A percentile compares a stretch with the other conserved stretches of the same genome.
phyloP scores from a whole-genome alignment of 2,888 invertebrate species.

The Thereva nobilitata region DNA sequence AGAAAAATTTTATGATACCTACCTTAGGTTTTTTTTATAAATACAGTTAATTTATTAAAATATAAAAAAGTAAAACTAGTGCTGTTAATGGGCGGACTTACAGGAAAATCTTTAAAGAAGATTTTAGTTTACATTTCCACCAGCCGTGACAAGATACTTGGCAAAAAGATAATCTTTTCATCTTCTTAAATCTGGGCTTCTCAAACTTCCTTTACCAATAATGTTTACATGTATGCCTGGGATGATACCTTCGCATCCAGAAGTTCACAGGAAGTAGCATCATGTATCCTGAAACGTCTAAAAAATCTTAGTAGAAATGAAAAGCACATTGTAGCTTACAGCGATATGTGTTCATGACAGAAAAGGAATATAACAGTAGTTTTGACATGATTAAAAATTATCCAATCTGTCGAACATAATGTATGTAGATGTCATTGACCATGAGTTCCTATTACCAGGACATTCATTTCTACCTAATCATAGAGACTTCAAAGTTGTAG shows the following conservation, averaged over 20 bases:
- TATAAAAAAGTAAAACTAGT: too few relatives aligned
- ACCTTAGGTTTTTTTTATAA: too few relatives aligned
- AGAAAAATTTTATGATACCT: too few relatives aligned
- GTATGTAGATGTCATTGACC: neutral
- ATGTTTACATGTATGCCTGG: neutral
- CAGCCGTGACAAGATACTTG: too few relatives aligned
- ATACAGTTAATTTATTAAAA: too few relatives aligned
- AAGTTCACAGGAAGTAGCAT: neutral
- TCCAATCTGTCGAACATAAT: too few relatives aligned
- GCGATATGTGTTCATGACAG: constrained; percentile 15
- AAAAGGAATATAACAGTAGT: constrained; percentile 4
- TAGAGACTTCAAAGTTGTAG: neutral
- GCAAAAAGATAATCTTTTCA: too few relatives aligned
- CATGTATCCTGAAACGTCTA: neutral
- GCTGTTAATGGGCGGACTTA: too few relatives aligned
- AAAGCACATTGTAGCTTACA: constrained; percentile 9
- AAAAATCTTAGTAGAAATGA: constrained; percentile 4
- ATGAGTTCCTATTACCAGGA: neutral
- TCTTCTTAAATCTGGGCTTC: too few relatives aligned
- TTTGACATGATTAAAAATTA: neutral
- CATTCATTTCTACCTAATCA: neutral
- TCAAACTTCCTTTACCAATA: neutral
- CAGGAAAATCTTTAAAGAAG: too few relatives aligned
- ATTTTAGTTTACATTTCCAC: too few relatives aligned
- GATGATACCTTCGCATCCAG: neutral